Percentiles rank a stretch among this genome's conserved stretches.
Evolutionary conservation across 2,888 invertebrate genomes (phyloP).

Genomic region (Tupiocoris notatus): DNA sequence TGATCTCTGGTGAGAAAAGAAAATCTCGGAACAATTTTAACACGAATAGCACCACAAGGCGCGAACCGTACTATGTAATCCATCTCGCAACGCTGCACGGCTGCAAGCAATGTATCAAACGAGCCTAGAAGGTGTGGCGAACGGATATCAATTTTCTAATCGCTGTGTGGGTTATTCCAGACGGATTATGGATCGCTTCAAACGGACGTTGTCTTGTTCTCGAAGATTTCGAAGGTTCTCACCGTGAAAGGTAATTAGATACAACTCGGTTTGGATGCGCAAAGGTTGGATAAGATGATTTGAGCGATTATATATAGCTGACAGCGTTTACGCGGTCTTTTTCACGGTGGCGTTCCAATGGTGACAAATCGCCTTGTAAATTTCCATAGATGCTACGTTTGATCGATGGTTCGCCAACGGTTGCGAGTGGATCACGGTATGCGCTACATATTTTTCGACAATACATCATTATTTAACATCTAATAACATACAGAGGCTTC

Average conservation of each 20-base stretch:
- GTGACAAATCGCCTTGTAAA: not conserved
- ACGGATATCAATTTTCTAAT: constrained; percentile 18
- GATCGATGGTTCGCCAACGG: no score
- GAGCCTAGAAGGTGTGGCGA: not conserved
- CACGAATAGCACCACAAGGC: not conserved
- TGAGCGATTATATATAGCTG: not conserved
- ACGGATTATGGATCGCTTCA: constrained; percentile 16
- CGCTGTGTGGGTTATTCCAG: constrained; percentile 22
- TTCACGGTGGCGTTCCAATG: not conserved
- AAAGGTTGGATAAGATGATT: not conserved
- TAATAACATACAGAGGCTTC: no score
- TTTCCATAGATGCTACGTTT: not conserved
- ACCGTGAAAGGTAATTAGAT: constrained; percentile 19
- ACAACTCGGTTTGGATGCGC: not conserved
- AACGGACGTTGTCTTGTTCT: constrained; percentile 16
- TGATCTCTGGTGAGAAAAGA: not conserved
- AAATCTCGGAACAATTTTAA: not conserved
- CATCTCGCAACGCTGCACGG: not conserved
- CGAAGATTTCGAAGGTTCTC: constrained; percentile 3
- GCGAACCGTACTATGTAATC: not conserved
- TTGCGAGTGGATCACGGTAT: no score
- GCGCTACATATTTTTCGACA: no score
- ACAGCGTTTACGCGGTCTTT: not conserved
- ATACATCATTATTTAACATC: no score
- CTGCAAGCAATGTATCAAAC: not conserved